Percentiles rank a stretch among this genome's conserved stretches.
These are phyloP conservation scores for Oligia fasciuncula DNA, from an alignment of 2,888 invertebrate species.

Conservation along the genomic window DNA sequence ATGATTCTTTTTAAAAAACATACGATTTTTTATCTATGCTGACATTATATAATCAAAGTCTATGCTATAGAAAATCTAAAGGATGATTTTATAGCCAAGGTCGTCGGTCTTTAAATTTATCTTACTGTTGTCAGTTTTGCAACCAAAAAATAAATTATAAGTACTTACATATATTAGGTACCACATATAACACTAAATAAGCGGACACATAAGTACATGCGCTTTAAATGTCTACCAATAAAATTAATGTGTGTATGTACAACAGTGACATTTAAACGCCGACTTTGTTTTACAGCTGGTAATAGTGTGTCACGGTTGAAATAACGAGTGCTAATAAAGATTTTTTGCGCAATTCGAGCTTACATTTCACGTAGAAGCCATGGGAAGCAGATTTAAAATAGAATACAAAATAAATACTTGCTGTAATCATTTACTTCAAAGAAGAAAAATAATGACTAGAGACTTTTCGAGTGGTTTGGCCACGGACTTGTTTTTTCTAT, in stretches of 20 bases:
- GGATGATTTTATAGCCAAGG: background rate
- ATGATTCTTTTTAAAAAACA: background rate
- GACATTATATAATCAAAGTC: too few relatives aligned
- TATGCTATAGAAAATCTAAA: background rate
- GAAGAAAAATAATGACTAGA: background rate
- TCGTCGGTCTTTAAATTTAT: background rate
- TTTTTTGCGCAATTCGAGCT: conserved; percentile 28
- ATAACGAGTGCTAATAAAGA: background rate
- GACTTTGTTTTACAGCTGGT: conserved; percentile 30
- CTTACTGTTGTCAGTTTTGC: background rate
- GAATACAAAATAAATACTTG: background rate
- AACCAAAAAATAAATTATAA: background rate
- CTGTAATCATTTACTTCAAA: background rate
- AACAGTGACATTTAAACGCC: conserved; percentile 18
- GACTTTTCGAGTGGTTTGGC: too few relatives aligned
- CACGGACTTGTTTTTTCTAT: too few relatives aligned
- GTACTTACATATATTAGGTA: background rate
- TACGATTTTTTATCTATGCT: background rate
- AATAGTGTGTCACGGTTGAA: conserved; percentile 50
- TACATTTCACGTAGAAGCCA: background rate
- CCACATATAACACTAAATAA: background rate
- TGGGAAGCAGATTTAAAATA: background rate
- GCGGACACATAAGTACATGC: background rate
- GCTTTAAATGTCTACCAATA: conserved; percentile 23
- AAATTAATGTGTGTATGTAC: conserved; percentile 11